A percentile compares a stretch with the other conserved stretches of the same genome.
These are phyloP conservation scores for Eucidaris tribuloides DNA, from an alignment of 35 echinoderm and acorn worm species.

Conservation along the genomic window DNA sequence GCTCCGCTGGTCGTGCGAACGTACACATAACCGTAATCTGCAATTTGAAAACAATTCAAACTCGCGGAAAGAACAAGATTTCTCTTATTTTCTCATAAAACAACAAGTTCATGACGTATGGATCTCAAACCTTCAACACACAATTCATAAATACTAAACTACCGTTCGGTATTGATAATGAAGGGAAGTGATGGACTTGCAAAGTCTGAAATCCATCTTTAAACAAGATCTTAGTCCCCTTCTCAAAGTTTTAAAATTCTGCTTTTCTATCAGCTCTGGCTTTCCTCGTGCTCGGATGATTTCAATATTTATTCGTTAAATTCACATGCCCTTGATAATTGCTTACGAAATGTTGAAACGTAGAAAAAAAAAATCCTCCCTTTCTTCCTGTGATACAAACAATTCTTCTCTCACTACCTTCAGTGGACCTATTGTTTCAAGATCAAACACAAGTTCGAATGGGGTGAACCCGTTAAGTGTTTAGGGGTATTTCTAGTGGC, in stretches of 20 bases:
- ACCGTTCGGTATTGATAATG: no score
- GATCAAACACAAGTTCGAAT: slow-evolving; percentile 74
- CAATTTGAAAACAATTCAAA: no score
- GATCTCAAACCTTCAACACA: no score
- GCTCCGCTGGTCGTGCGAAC: no score
- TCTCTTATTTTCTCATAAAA: no score
- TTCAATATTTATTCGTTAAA: slow-evolving; percentile 28
- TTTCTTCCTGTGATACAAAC: background rate
- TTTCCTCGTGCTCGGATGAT: slow-evolving; percentile 21
- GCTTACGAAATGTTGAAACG: slow-evolving; percentile 33
- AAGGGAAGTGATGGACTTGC: no score
- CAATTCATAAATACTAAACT: no score
- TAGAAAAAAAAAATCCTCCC: slow-evolving; percentile 43
- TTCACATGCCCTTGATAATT: slow-evolving; percentile 28
- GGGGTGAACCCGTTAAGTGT: slow-evolving; percentile 55
- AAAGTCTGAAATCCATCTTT: no score
- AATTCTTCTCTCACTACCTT: slow-evolving; percentile 45
- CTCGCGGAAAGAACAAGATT: no score
- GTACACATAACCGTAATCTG: no score
- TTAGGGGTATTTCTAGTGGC: slow-evolving; percentile 15
- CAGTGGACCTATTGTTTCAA: slow-evolving; percentile 39
- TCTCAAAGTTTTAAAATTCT: background rate
- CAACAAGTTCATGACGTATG: no score
- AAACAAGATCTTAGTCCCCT: slow-evolving; percentile 53
- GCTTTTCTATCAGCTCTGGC: slow-evolving; percentile 5